These are phyloP conservation scores for Yasuhikotakia modesta DNA, from an alignment of 2,797 vertebrate species.

Conservation along the genomic window DNA sequence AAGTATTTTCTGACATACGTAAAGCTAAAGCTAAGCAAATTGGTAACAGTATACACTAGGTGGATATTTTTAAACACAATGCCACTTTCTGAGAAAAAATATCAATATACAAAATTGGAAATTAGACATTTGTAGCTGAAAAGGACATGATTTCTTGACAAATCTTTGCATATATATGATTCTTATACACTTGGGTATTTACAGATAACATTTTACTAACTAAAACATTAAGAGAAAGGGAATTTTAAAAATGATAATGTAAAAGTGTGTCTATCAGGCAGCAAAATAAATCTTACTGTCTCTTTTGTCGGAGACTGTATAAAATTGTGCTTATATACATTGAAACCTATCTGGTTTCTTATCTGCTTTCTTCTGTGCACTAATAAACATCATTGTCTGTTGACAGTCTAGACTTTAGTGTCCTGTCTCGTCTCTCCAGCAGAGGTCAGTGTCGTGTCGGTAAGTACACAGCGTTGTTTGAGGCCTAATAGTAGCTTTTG, in stretches of 20 bases:
- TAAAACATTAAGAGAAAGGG: too few species aligned
- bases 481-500: conserved; percentile 21
- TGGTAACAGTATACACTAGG: conserved; percentile 28
- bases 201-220: too few species aligned
- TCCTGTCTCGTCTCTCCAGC: conserved; percentile 37
- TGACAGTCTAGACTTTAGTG: neutral
- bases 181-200: too few species aligned
- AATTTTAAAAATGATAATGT: neutral
- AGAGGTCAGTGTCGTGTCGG: conserved; percentile 65
- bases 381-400: too few species aligned
- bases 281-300: neutral
- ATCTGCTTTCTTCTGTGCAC: neutral
- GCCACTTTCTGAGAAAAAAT: too few species aligned
- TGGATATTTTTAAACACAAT: too few species aligned
- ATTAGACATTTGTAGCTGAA: conserved; percentile 43
- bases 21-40: too few species aligned
- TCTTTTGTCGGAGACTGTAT: too few species aligned
- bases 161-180: too few species aligned
- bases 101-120: too few species aligned
- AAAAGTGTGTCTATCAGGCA: neutral
- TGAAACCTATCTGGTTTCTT: neutral
- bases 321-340: neutral
- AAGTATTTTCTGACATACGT: too few species aligned
- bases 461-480: conserved; percentile 12
- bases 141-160: conserved; percentile 68